A percentile compares a stretch with the other conserved stretches of the same genome.
These are phyloP conservation scores for Pollachius pollachius DNA, from an alignment of 2,113 vertebrate genomes.

Conservation along the genomic window DNA sequence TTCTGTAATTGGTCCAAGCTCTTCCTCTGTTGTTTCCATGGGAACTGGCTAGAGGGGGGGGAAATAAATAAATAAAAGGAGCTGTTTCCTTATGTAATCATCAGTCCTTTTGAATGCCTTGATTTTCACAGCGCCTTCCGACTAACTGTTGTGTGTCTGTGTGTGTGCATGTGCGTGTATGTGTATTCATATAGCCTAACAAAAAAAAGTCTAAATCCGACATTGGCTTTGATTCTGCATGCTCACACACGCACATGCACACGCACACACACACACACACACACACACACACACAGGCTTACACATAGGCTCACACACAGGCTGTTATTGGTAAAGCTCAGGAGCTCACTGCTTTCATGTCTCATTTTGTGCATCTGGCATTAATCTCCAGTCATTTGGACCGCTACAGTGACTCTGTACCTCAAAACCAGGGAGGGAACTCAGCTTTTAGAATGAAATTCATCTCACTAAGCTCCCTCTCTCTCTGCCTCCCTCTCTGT, in stretches of 20 bases:
- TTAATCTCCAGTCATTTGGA: slow-evolving; percentile 43
- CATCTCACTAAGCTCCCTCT: not conserved
- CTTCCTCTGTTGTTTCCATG: slow-evolving; percentile 71
- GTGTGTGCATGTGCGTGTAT: slow-evolving; percentile 2
- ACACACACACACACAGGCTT: slow-evolving; percentile 18
- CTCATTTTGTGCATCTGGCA: slow-evolving; percentile 34
- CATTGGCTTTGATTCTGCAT: slow-evolving; percentile 18
- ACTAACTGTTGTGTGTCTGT: slow-evolving; percentile 13
- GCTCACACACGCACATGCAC: not conserved
- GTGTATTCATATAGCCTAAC: slow-evolving; percentile 25
- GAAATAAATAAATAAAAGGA: slow-evolving; percentile 50
- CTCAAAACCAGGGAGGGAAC: not conserved
- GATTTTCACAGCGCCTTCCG: slow-evolving; percentile 32
- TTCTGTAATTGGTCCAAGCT: slow-evolving; percentile 43
- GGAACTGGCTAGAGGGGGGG: slow-evolving; percentile 54
- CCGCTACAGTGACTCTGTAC: slow-evolving; percentile 9
- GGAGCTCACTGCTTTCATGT: slow-evolving; percentile 39
- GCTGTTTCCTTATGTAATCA: slow-evolving; percentile 66
- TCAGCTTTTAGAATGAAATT: too few relatives aligned
- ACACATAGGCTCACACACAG: not conserved
- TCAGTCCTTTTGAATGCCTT: slow-evolving; percentile 47
- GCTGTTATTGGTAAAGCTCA: slow-evolving; percentile 20
- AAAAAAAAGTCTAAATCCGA: slow-evolving; percentile 1
- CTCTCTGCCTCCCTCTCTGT: not conserved
- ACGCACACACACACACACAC: slow-evolving; percentile 19